These are phyloP conservation scores for Marmota monax DNA, from an alignment of 2,113 vertebrate genomes.

Conservation along the genomic window DNA sequence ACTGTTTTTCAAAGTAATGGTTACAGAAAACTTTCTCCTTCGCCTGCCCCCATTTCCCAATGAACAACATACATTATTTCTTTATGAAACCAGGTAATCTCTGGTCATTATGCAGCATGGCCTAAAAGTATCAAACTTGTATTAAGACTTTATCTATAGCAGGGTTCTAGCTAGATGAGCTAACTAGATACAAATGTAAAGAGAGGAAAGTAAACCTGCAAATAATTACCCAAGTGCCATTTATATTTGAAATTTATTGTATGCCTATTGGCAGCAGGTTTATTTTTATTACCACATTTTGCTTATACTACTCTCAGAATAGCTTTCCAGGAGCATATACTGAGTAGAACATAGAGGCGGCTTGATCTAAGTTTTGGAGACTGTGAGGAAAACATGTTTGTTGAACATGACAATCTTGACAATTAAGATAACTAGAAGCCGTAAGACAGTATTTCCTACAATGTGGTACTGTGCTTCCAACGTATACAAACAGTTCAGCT, in stretches of 20 bases:
- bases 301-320: background rate
- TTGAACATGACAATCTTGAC: background rate
- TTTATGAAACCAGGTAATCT: background rate
- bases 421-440: background rate
- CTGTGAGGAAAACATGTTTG: slow-evolving; percentile 18
- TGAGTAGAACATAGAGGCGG: background rate
- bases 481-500: background rate
- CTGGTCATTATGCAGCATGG: background rate
- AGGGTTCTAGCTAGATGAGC: background rate
- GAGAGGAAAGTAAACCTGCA: background rate
- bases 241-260: background rate
- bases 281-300: background rate
- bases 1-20: background rate
- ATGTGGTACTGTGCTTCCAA: background rate
- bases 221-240: background rate
- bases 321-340: slow-evolving; percentile 40
- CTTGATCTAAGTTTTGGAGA: background rate
- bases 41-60: background rate
- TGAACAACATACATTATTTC: background rate
- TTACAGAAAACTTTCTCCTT: background rate
- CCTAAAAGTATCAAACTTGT: background rate
- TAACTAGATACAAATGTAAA: slow-evolving; percentile 16
- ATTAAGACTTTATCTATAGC: background rate
- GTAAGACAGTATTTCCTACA: background rate
- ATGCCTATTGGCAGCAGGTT: background rate